A percentile compares a stretch with the other conserved stretches of the same genome.
These are phyloP conservation scores for Arctocebus calabarensis DNA, from an alignment of 2,797 vertebrate genomes.

Conservation along the genomic window DNA sequence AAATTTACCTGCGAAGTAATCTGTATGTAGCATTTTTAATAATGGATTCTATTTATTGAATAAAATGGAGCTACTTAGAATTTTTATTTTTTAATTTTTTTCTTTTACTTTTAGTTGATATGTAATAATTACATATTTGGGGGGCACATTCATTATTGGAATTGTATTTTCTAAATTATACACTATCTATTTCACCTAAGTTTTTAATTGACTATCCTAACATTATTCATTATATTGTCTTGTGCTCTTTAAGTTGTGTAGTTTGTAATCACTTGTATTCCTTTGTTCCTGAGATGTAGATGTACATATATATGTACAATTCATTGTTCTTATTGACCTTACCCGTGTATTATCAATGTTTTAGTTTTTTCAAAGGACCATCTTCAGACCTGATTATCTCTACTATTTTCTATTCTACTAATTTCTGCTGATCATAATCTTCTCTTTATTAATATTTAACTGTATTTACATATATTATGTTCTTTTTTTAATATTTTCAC, in stretches of 20 bases:
- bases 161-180: neutral
- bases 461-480: neutral
- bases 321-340: slow-evolving; percentile 22
- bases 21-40: neutral
- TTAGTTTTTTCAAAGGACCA: neutral
- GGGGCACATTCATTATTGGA: neutral
- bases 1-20: neutral
- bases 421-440: neutral
- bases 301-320: neutral
- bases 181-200: neutral
- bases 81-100: neutral
- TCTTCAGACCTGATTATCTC: neutral
- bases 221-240: neutral
- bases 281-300: neutral
- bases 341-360: neutral
- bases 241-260: neutral
- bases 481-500: neutral
- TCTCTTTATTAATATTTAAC: neutral
- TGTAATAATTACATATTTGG: neutral
- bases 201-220: neutral
- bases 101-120: neutral
- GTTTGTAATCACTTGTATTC: neutral
- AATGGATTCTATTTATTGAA: neutral
- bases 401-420: neutral
- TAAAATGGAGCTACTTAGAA: neutral